Evolutionary conservation across 2,797 vertebrate genomes (phyloP), one percentile per base, ranked within the genome.

Genomic region (Tympanoctomys barrerae): DNA sequence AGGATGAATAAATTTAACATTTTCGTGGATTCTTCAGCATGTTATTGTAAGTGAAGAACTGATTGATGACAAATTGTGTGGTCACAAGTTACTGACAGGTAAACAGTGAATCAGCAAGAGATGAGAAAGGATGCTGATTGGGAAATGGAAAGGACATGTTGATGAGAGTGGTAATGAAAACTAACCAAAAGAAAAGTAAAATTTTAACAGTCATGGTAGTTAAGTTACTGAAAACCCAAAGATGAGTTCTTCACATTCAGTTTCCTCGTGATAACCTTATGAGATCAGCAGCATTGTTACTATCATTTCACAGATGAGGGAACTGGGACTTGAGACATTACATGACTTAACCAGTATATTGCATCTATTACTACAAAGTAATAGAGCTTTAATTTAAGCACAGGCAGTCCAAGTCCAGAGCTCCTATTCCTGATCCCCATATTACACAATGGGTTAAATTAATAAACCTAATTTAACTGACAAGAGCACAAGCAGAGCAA

Each of bases 1-100:
- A 5, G 19, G 54, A 94, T 61, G 31, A 92, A 83, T 68, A 95
- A 82, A 85, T 49, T 49, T 78, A 95, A 92, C 7, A 91, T 79
- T 79, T 71, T 80, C 7, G 10, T 52, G 26, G 1, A 66, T 86
- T 90, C 83, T 95, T 96, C 42, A 96, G 57, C 94, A 95, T 33
- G 11, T 64, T 42, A 90, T 62, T 95, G 16, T 88, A 78, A 0
- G 42, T 94, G 84, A 82, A 75, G 83, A 91, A 92, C 94, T 89
- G 1, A 36, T 1, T 68, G 33, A 70, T 95, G 54, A 88, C 73
- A 33, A 89, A 54, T 61, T 83, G 9, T 62, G 12, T 36, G 11
- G 10, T 87, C 71, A 83, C 49, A 52, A 19, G 86, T 16, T 80
- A 68, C 7, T 80, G 4, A n/a, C n/a, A 82, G 64, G 75, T 21